A percentile compares a stretch with the other conserved stretches of the same genome.
phyloP scores from a whole-genome alignment of 2,888 invertebrate genomes.

The Thymelicus lineola region DNA sequence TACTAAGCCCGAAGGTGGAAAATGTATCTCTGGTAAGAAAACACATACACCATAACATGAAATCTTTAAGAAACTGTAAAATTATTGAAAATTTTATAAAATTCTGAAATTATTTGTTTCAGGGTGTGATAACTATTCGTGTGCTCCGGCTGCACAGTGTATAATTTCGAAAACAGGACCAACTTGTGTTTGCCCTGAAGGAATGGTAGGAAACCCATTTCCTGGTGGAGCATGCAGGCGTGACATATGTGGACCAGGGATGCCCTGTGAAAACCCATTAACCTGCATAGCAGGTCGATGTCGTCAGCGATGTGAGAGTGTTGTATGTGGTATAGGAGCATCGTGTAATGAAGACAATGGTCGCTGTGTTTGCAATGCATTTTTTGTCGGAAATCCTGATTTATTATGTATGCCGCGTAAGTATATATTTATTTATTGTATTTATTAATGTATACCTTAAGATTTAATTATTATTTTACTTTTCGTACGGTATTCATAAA shows the following conservation, averaged over 20 bases:
- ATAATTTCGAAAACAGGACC: slow-evolving; percentile 93
- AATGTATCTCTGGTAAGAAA: slow-evolving; percentile 91
- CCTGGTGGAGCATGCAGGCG: slow-evolving; percentile 94
- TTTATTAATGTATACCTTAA: neutral
- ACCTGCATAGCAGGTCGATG: slow-evolving; percentile 95
- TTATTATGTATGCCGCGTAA: slow-evolving; percentile 96
- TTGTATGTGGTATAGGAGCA: slow-evolving; percentile 95
- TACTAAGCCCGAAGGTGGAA: slow-evolving; percentile 90
- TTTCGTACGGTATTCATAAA: slow-evolving; percentile 6
- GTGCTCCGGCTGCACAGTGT: slow-evolving; percentile 93
- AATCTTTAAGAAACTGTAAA: neutral
- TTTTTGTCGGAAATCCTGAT: slow-evolving; percentile 95
- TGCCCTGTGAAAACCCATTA: slow-evolving; percentile 91
- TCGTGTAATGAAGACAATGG: slow-evolving; percentile 92
- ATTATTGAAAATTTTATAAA: neutral
- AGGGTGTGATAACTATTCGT: slow-evolving; percentile 91
- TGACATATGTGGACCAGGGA: slow-evolving; percentile 91
- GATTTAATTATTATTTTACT: neutral
- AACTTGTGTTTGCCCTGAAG: slow-evolving; percentile 95
- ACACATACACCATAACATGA: neutral
- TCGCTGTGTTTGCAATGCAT: slow-evolving; percentile 94
- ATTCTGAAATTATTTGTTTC: slow-evolving; percentile 57
- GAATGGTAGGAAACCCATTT: slow-evolving; percentile 95
- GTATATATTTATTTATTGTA: slow-evolving; percentile 59
- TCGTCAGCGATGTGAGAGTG: slow-evolving; percentile 94